Evolutionary conservation across 2,113 vertebrate species (phyloP).

Genomic region (Cricetomys ansorgei): DNA sequence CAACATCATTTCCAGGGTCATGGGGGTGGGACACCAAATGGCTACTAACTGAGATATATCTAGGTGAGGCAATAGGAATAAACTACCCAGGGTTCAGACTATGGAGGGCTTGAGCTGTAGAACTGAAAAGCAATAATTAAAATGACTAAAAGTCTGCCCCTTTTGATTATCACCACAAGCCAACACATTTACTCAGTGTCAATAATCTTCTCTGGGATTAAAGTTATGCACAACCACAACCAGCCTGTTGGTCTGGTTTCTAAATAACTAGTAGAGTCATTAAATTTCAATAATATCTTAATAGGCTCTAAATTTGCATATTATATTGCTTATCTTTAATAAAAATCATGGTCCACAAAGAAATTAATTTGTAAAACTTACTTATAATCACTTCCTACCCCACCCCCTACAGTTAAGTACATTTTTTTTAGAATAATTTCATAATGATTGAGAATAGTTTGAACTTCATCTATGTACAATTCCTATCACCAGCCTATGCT

Average conservation of each 20-base stretch:
- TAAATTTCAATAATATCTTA: conserved; percentile 11
- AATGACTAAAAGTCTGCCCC: not conserved
- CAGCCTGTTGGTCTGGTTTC: not conserved
- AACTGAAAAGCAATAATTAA: conserved; percentile 32
- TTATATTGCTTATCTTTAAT: conserved; percentile 31
- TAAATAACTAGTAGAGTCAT: not conserved
- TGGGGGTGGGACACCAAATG: not conserved
- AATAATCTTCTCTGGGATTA: not conserved
- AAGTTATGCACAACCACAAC: not conserved
- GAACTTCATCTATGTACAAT: not conserved
- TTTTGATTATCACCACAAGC: not conserved
- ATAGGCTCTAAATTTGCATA: not conserved
- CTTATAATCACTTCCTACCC: not conserved
- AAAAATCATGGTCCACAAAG: not conserved
- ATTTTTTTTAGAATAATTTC: conserved; percentile 33
- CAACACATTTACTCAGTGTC: conserved; percentile 1
- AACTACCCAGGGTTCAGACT: not conserved
- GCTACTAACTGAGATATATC: not conserved
- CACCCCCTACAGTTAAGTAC: not conserved
- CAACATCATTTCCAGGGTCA: not conserved
- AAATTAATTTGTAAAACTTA: conserved; percentile 54
- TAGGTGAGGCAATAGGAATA: not conserved
- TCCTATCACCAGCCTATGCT: not conserved
- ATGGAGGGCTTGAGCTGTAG: not conserved
- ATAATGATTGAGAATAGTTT: not conserved